Conservation (phyloP, 2,113 vertebrate species). For the Merops nubicus region DNA sequence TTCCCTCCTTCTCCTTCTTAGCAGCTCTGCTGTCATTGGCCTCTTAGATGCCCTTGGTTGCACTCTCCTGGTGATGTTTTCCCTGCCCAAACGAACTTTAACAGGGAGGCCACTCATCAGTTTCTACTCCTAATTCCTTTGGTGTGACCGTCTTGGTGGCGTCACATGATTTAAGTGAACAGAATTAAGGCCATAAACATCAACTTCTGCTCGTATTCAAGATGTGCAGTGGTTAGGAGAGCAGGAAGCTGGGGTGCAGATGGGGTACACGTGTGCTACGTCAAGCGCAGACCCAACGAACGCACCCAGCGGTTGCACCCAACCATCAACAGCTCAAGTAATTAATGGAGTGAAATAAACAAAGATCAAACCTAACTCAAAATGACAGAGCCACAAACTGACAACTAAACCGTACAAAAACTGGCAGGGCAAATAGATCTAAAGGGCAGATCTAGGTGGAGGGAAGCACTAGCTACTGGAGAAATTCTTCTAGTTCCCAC, state of each 20-base stretch:
- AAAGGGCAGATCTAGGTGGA: neutral
- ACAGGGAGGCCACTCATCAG: neutral
- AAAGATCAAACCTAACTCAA: neutral
- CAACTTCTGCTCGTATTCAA: neutral
- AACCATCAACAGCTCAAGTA: neutral
- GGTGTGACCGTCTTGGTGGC: fast-evolving
- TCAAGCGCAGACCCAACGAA: neutral
- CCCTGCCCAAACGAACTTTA: neutral
- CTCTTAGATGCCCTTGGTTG: neutral
- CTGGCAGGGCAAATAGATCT: neutral
- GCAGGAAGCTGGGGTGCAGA: fast-evolving
- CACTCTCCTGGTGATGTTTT: neutral
- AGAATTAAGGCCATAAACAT: neutral
- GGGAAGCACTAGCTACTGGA: neutral
- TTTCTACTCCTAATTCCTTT: neutral
- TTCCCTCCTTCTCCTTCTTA: neutral
- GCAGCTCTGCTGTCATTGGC: neutral
- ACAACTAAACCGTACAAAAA: neutral
- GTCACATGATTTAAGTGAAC: fast-evolving
- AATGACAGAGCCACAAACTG: neutral
- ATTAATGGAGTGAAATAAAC: neutral
- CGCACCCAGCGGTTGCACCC: fast-evolving
- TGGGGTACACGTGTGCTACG: fast-evolving
- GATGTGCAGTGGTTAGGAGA: neutral
- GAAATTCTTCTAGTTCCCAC: neutral